These are phyloP conservation scores for Taphrorychus bicolor DNA, from an alignment of 2,888 invertebrate genomes.

Conservation along the genomic window DNA sequence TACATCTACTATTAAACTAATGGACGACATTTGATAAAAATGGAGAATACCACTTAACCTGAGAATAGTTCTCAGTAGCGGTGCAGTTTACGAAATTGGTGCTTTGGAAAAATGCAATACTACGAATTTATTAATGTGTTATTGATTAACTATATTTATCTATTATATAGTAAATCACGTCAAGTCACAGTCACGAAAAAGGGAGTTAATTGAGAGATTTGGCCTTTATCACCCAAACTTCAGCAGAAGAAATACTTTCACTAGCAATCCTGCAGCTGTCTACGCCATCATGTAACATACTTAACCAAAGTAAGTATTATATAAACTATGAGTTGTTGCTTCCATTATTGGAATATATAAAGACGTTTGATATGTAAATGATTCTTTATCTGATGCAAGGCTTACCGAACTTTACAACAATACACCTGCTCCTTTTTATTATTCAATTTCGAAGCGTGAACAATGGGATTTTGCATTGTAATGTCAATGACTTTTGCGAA, in stretches of 20 bases:
- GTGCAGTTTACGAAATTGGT: too few species aligned
- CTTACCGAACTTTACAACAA: neutral
- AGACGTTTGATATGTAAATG: neutral
- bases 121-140: too few species aligned
- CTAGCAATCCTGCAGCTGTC: neutral
- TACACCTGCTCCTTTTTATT: neutral
- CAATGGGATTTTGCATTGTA: neutral
- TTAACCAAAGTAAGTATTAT: neutral
- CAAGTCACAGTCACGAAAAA: too few species aligned
- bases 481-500: neutral
- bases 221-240: too few species aligned
- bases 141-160: too few species aligned
- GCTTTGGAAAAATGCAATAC: too few species aligned
- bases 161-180: too few species aligned
- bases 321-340: neutral
- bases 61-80: too few species aligned
- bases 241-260: neutral
- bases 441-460: neutral
- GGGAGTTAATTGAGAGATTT: too few species aligned
- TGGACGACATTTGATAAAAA: too few species aligned
- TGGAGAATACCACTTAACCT: too few species aligned
- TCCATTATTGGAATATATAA: neutral
- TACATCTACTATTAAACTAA: too few species aligned
- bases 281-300: neutral
- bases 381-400: neutral